These are phyloP conservation scores for Ammodytes dubius DNA, from an alignment of 2,113 vertebrate genomes.

Conservation along the genomic window DNA sequence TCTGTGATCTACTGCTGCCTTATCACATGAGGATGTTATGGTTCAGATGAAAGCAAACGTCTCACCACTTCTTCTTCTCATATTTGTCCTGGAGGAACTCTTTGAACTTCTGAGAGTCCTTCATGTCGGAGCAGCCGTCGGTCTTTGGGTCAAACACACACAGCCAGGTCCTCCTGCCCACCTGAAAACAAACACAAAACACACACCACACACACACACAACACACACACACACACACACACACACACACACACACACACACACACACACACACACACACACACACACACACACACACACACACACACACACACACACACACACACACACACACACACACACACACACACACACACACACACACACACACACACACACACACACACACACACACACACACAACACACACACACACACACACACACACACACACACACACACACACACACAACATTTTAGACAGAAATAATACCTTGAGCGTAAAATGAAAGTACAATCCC, in stretches of 20 bases:
- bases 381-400: slow-evolving; percentile 29
- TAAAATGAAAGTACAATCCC: no score
- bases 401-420: slow-evolving; percentile 4
- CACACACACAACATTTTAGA: slow-evolving; percentile 7
- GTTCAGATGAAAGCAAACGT: not conserved
- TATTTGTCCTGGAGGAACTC: slow-evolving; percentile 95
- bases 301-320: slow-evolving; percentile 7
- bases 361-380: no score
- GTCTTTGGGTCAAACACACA: slow-evolving; percentile 90
- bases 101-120: slow-evolving; percentile 92
- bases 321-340: no score
- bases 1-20: not conserved
- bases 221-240: not conserved
- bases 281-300: not conserved
- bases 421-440: slow-evolving; percentile 6
- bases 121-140: slow-evolving; percentile 88
- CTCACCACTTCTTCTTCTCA: slow-evolving; percentile 94
- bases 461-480: no score
- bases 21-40: not conserved
- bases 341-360: not conserved
- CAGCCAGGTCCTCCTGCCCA: slow-evolving; percentile 91
- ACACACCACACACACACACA: no score
- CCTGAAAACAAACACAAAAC: slow-evolving; percentile 78
- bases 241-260: slow-evolving; percentile 13
- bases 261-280: slow-evolving; percentile 11